Base-by-base conservation (phyloP, 1,140 invertebrate genomes). In the Megathymus violae region DNA sequence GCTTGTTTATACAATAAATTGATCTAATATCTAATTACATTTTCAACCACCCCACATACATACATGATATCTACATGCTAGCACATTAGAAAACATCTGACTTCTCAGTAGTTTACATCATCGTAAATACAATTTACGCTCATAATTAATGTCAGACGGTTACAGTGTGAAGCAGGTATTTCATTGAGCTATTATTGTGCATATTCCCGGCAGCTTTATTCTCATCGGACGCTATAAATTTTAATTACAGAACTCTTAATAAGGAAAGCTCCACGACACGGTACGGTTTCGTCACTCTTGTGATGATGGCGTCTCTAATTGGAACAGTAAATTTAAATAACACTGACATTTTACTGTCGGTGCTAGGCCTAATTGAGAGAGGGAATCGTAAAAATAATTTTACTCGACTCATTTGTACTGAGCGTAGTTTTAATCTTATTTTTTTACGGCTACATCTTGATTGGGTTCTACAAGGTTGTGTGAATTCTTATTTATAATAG, bases 331-430 rank as follows among this genome's bases (percentile, higher is more conserved):
- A 90, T 90, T 90, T 83, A 88, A 90, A 88, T 89, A 88, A 87
- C 77, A 85, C 82, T 86, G 85, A 88, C 85, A 86, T 78, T 85
- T 85, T 71, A 85, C 69, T 79, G 82, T 82, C 84, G 78, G 75
- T 73, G 76, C 76, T 74, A 62, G 75, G 62, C 80, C 81, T 90
- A 90, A 90, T 90, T 90, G 85, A 88, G 85, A 86, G 81, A 87
- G 78, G 76, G 82, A 84, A 84, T 88, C 87, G 84, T 89, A 87
- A 90, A 88, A 90, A 88, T 88, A 88, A 90, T 89, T 89, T 86
- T 78, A 90, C 74, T 76, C 85, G 81, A 61, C 85, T 85, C 87
- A 89, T 89, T 89, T 87, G 84, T 88, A 88, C 70, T 31, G 51
- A 78, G 71, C 67, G 76, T 81, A 77, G 76, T 85, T 88, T 84